Conservation (phyloP, 2,888 invertebrate genomes). For the Hecatera dysodea region DNA sequence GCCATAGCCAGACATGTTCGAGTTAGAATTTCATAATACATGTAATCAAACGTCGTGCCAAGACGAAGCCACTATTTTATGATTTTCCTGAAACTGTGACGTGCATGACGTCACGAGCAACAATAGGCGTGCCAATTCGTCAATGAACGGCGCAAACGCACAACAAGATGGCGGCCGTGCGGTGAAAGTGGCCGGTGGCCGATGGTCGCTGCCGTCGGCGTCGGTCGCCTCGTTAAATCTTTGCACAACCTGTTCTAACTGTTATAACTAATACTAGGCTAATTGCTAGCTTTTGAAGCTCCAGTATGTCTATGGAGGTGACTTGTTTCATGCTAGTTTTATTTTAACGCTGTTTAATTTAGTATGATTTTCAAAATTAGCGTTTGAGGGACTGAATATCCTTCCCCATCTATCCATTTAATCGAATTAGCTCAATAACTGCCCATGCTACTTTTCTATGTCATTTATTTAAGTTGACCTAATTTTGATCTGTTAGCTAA, state of each 20-base stretch:
- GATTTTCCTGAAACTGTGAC: slow-evolving; percentile 62
- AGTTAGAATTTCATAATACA: slow-evolving; percentile 31
- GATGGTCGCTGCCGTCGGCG: slow-evolving; percentile 70
- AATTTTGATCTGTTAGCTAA: neutral
- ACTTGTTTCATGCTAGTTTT: slow-evolving; percentile 14
- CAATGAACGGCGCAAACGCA: slow-evolving; percentile 76
- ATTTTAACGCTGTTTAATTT: slow-evolving; percentile 8
- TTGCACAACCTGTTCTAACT: slow-evolving; percentile 76
- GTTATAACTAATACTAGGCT: slow-evolving; percentile 67
- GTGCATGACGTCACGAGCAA: slow-evolving; percentile 75
- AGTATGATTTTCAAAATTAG: slow-evolving; percentile 2
- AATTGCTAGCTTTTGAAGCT: slow-evolving; percentile 65
- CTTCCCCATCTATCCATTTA: neutral
- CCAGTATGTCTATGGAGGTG: slow-evolving; percentile 37
- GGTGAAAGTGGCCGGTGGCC: slow-evolving; percentile 87
- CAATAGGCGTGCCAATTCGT: slow-evolving; percentile 83
- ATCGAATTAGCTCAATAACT: neutral
- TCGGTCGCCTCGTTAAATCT: slow-evolving; percentile 69
- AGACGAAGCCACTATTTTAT: slow-evolving; percentile 39
- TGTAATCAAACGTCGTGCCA: slow-evolving; percentile 25
- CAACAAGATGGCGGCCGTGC: slow-evolving; percentile 87
- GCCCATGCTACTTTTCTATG: neutral
- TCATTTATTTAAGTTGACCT: neutral
- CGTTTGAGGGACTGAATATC: neutral
- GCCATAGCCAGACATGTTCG: neutral